Conservation (phyloP, 2,113 vertebrate species). For the Rattus rattus region DNA sequence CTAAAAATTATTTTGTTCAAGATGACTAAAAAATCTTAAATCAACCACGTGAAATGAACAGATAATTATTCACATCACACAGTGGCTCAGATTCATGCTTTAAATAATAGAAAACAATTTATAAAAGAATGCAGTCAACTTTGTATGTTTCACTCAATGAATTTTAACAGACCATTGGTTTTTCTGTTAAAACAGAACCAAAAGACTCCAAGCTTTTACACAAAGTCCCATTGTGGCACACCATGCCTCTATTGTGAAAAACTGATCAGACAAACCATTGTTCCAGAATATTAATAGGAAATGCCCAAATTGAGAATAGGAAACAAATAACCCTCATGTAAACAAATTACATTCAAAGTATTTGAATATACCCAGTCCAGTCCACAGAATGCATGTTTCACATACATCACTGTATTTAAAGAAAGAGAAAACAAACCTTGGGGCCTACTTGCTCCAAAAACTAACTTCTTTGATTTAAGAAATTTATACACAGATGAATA, state of each 20-base stretch:
- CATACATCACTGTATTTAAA: background rate
- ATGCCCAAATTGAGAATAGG: background rate
- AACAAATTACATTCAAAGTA: background rate
- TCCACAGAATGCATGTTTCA: background rate
- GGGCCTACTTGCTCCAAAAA: background rate
- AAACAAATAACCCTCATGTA: background rate
- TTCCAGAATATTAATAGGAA: conserved; percentile 14
- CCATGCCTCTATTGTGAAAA: conserved; percentile 40
- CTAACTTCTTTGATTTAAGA: background rate
- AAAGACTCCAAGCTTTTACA: background rate
- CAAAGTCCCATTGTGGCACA: conserved; percentile 21
- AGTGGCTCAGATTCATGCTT: background rate
- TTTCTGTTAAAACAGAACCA: conserved; percentile 16
- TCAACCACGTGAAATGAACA: background rate
- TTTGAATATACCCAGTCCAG: background rate
- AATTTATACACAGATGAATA: background rate
- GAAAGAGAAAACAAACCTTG: background rate
- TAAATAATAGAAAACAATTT: background rate
- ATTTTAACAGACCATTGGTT: background rate
- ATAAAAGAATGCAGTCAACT: background rate
- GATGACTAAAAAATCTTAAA: background rate
- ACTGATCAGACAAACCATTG: background rate
- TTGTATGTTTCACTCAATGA: background rate
- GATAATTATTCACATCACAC: background rate
- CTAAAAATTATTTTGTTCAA: background rate